A percentile compares a stretch with the other conserved stretches of the same genome.
These are phyloP conservation scores for Aphodius granarius DNA, from an alignment of 2,888 invertebrate species.

Conservation along the genomic window DNA sequence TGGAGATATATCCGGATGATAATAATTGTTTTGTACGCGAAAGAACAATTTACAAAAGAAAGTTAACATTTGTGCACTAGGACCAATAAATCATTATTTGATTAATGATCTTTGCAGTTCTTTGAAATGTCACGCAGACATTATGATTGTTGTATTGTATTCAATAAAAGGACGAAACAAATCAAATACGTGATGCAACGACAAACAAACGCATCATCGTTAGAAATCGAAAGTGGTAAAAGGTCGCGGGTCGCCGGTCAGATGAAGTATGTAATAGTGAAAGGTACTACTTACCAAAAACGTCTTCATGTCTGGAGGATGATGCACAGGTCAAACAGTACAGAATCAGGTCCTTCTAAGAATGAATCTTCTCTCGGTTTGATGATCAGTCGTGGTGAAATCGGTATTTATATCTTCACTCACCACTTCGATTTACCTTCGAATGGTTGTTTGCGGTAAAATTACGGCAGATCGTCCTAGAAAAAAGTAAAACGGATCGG, in stretches of 20 bases:
- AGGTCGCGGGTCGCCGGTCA: slow-evolving; percentile 19
- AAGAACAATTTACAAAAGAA: too few species aligned
- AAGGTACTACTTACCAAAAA: slow-evolving; percentile 36
- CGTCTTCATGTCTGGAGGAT: slow-evolving; percentile 32
- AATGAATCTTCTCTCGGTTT: slow-evolving; percentile 29
- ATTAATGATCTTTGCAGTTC: neutral
- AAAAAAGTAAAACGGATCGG: slow-evolving; percentile 17
- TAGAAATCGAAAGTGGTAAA: slow-evolving; percentile 21
- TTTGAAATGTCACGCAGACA: neutral
- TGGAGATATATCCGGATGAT: too few species aligned
- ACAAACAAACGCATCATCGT: too few species aligned
- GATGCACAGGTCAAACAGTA: neutral
- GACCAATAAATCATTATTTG: too few species aligned
- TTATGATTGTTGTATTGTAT: neutral
- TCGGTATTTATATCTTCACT: slow-evolving; percentile 39
- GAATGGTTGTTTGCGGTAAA: neutral
- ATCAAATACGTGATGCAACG: neutral
- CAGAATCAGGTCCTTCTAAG: slow-evolving; percentile 18
- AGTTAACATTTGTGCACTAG: too few species aligned
- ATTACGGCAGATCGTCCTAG: slow-evolving; percentile 26
- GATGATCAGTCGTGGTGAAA: slow-evolving; percentile 37
- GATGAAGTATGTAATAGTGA: too few species aligned
- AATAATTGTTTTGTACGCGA: too few species aligned
- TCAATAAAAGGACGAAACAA: neutral
- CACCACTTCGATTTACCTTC: slow-evolving; percentile 31